Percentiles rank a stretch among this genome's conserved stretches.
Conservation (phyloP, 2,797 vertebrate genomes). For the Parambassis ranga region DNA sequence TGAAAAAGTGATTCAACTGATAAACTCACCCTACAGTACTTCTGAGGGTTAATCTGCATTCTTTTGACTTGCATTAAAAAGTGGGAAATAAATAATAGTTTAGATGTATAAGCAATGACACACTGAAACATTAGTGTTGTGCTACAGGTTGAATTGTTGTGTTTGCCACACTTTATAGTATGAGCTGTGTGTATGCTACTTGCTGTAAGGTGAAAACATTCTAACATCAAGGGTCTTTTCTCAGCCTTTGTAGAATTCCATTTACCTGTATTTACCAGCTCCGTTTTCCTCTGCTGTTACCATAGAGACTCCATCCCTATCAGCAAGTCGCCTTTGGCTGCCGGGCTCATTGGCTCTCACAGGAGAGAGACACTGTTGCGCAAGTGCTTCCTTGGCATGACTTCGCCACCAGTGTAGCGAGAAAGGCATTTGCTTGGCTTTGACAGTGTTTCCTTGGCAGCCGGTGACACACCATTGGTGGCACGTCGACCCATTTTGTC, state of each 20-base stretch:
- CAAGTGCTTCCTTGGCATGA: conserved; percentile 70
- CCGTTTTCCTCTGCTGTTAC: conserved; percentile 77
- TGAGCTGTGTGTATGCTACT: not conserved
- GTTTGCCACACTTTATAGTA: not conserved
- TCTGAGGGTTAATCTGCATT: no score
- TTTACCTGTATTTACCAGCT: conserved; percentile 80
- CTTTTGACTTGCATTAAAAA: no score
- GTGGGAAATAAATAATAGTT: no score
- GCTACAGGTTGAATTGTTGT: not conserved
- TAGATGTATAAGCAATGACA: no score
- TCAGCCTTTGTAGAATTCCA: conserved; percentile 68
- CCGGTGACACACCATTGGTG: conserved; percentile 39
- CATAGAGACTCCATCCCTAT: conserved; percentile 84
- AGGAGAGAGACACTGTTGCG: conserved; percentile 71
- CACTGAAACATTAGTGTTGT: no score
- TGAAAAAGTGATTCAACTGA: no score
- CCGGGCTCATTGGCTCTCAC: conserved; percentile 69
- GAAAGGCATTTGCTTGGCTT: conserved; percentile 67
- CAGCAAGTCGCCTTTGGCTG: conserved; percentile 77
- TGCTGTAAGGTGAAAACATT: conserved; percentile 37
- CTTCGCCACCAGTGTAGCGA: conserved; percentile 48
- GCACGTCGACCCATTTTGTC: conserved; percentile 65
- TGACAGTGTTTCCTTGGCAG: conserved; percentile 71
- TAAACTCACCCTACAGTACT: no score
- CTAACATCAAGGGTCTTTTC: conserved; percentile 45